Conservation (phyloP, 1,140 invertebrate species). For the Drosophila kohkoa region DNA sequence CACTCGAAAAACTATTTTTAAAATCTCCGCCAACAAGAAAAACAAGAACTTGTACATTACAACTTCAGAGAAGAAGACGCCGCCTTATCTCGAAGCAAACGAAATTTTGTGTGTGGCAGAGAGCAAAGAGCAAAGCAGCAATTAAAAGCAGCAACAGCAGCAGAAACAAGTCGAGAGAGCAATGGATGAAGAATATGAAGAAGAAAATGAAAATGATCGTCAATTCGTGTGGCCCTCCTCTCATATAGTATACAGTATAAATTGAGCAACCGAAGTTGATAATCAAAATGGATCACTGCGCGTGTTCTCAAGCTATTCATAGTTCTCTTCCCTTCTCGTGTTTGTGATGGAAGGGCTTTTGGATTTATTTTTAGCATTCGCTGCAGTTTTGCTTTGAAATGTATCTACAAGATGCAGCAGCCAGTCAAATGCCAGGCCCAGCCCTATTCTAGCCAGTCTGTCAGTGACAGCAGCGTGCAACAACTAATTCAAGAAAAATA, state of each 20-base stretch:
- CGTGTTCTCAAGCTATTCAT: slow-evolving; percentile 13
- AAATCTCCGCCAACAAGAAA: slow-evolving; percentile 15
- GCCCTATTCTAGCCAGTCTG: slow-evolving; percentile 1
- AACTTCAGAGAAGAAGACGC: slow-evolving; percentile 13
- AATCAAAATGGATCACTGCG: slow-evolving; percentile 37
- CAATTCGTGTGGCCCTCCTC: slow-evolving; percentile 15
- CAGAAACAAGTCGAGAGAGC: slow-evolving; percentile 3
- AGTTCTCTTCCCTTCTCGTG: slow-evolving; percentile 1
- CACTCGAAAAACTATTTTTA: slow-evolving; percentile 48
- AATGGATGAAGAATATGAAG: background rate
- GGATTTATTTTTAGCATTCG: slow-evolving; percentile 44
- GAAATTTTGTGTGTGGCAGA: slow-evolving; percentile 2
- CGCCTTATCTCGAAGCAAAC: slow-evolving; percentile 20
- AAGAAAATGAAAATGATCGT: slow-evolving; percentile 18
- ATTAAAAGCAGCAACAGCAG: slow-evolving; percentile 30
- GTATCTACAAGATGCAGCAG: slow-evolving; percentile 48
- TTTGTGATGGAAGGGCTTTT: slow-evolving; percentile 49
- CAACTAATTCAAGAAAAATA: slow-evolving; percentile 45
- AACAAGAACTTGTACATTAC: slow-evolving; percentile 26
- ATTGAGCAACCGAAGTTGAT: slow-evolving; percentile 38
- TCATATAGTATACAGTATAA: background rate
- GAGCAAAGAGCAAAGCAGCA: slow-evolving; percentile 16
- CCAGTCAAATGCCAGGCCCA: slow-evolving; percentile 32
- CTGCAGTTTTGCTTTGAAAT: slow-evolving; percentile 53
- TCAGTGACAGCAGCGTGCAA: slow-evolving; percentile 46